These are phyloP conservation scores for Syngnathoides biaculeatus DNA, from an alignment of 2,113 vertebrate genomes.

Conservation along the genomic window DNA sequence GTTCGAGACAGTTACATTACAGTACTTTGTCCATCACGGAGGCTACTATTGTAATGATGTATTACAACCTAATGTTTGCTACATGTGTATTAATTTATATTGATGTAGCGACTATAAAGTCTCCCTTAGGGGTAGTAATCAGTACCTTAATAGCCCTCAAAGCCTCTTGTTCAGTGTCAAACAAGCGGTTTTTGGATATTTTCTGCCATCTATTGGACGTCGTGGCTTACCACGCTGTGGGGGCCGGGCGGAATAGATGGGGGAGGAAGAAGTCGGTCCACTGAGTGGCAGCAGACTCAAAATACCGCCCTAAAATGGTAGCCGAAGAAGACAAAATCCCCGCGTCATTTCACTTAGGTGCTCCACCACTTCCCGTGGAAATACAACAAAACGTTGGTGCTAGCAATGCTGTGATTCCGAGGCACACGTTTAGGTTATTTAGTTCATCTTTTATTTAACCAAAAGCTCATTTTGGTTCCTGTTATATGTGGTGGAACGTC, in stretches of 20 bases:
- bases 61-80: no score
- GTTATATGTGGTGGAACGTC: not conserved
- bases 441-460: not conserved
- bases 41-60: no score
- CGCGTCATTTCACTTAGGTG: not conserved
- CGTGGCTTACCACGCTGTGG: not conserved
- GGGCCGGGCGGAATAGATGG: no score
- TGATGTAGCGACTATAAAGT: no score
- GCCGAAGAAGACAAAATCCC: conserved; percentile 9
- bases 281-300: not conserved
- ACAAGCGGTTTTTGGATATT: conserved; percentile 11
- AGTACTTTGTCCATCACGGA: no score
- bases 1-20: no score
- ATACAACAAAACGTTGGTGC: conserved; percentile 36
- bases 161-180: conserved; percentile 6
- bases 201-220: conserved; percentile 66
- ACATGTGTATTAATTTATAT: no score
- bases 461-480: not conserved
- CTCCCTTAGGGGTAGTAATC: no score
- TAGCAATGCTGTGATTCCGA: not conserved
- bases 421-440: no score
- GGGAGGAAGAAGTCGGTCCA: not conserved
- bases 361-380: conserved; percentile 41
- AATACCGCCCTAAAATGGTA: not conserved
- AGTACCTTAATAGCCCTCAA: not conserved